Base-by-base conservation (phyloP, 2,797 vertebrate genomes). In the Acipenser ruthenus region DNA sequence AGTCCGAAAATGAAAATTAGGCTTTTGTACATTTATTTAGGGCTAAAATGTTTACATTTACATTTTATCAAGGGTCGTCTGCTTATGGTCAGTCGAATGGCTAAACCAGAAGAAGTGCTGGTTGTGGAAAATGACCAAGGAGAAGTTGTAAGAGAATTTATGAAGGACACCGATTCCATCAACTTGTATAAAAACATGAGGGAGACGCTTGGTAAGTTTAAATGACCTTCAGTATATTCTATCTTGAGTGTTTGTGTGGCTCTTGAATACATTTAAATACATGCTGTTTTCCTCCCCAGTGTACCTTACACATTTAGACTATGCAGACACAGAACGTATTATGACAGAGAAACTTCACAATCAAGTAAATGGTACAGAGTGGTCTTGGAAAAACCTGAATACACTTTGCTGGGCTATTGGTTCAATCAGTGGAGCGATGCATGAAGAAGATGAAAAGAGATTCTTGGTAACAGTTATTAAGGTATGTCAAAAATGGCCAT, bases 171-270 rank as follows among this genome's bases (percentile, higher is more conserved):
- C 0, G 96, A 99, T 80, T 98, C 96, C 68, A 99, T 98, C 81
- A 99, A 98, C 84, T 87, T 98, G 71, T 99, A 99, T 83, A 99
- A 98, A 86, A 99, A 99, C 75, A 99, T 99, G 96, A 94, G 96
- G 75, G 96, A 99, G 87, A 98, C 96, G 1, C 85, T 99, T 61
- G 96, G 96, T 99, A 86, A 79, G 87, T 77, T 71, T 12, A 68
- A 12, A 2, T 63, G 15, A 69, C 23, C 23, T 64, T 1, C 9
- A 9, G n/a, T 12, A 5, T 23, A 7, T 3, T 13, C 1, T 23
- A 7, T 37, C 47, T 53, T 6, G 9, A 23, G 12, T 12, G 48
- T 7, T 58, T 51, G 59, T 62, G n/a, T 47, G 23, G 59, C 50
- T 51, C 56, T 65, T 18, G 9, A n/a, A 18, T 11, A 58, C 23